Evolutionary conservation across 2,888 invertebrate genomes (phyloP).

Genomic region (Ichneumon xanthorius): DNA sequence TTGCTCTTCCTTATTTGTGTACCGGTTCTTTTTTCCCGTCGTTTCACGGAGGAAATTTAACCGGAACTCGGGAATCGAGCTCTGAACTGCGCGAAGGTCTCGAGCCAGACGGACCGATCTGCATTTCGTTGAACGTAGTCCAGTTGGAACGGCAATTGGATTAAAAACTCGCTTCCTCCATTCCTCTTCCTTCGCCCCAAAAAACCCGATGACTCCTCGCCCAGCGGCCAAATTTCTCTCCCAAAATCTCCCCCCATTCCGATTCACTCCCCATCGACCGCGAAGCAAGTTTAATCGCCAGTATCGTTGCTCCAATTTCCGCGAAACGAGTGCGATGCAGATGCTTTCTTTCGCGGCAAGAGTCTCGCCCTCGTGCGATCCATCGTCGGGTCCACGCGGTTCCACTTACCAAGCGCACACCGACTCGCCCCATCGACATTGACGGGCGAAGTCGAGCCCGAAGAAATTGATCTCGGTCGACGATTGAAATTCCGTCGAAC

Average conservation of each 20-base stretch:
- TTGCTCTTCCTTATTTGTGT: not conserved
- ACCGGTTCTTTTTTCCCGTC: not conserved
- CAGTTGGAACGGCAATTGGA: not conserved
- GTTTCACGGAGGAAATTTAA: conserved; percentile 23
- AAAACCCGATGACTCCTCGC: too few relatives aligned
- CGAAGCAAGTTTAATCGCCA: conserved; percentile 23
- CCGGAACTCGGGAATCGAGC: conserved; percentile 2
- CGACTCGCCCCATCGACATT: too few relatives aligned
- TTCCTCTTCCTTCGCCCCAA: not conserved
- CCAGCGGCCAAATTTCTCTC: not conserved
- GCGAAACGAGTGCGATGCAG: conserved; percentile 5
- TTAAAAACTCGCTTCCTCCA: not conserved
- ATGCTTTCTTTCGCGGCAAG: not conserved
- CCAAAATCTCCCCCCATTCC: not conserved
- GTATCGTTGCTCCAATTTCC: not conserved
- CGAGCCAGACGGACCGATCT: not conserved
- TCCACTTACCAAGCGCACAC: not conserved
- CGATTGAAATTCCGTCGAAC: not conserved
- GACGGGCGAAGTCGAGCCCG: not conserved
- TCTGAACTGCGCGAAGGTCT: not conserved
- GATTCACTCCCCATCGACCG: not conserved
- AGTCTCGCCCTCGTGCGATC: too few relatives aligned
- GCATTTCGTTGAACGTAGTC: not conserved
- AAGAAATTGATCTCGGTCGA: not conserved
- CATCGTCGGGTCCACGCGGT: not conserved